These are phyloP conservation scores for Collichthys lucidus DNA, from an alignment of 2,113 vertebrate species.

Conservation along the genomic window DNA sequence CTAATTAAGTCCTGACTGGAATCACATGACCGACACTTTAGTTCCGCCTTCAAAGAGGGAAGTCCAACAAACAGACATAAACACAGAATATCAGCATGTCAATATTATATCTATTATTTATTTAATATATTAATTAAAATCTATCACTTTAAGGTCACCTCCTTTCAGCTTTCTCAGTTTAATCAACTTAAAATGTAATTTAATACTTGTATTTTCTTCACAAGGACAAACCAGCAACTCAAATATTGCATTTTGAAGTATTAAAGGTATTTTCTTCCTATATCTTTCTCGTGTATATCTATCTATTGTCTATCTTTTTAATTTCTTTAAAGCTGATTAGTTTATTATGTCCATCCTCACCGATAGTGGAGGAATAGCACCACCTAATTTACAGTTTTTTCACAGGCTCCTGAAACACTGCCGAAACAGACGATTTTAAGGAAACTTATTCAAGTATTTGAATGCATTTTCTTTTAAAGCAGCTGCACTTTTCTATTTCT, in stretches of 20 bases:
- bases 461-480: not conserved
- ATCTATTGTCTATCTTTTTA: too few relatives aligned
- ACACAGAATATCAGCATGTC: too few relatives aligned
- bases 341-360: too few relatives aligned
- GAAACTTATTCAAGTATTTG: not conserved
- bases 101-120: too few relatives aligned
- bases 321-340: too few relatives aligned
- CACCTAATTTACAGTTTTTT: not conserved
- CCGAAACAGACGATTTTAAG: not conserved
- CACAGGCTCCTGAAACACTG: not conserved
- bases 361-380: too few relatives aligned
- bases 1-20: constrained; percentile 55
- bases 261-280: too few relatives aligned
- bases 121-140: too few relatives aligned
- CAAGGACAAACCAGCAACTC: too few relatives aligned
- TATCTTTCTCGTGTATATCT: too few relatives aligned
- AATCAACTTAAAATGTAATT: not conserved
- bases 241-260: too few relatives aligned
- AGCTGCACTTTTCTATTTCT: not conserved
- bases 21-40: constrained; percentile 61
- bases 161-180: not conserved
- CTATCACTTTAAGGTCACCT: not conserved
- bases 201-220: not conserved
- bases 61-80: too few relatives aligned
- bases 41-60: constrained; percentile 64